phyloP scores from a whole-genome alignment of 2,113 vertebrate species.

The Origma solitaria region DNA sequence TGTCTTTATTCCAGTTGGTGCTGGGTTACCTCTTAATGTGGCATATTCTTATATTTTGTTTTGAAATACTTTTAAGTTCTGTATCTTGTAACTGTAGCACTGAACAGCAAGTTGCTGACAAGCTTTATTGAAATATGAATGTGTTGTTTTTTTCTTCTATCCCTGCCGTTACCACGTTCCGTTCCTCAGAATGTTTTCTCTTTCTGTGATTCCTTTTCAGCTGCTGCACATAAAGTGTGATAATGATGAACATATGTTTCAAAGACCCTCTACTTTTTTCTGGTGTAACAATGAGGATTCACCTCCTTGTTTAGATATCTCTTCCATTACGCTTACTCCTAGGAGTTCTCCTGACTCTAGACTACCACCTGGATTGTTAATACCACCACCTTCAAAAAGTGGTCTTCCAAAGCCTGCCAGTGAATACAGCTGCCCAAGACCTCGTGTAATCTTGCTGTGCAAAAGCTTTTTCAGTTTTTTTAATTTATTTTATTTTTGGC shows the following conservation, averaged over 20 bases:
- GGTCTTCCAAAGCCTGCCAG: slow-evolving; percentile 75
- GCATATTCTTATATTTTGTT: background rate
- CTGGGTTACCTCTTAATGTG: background rate
- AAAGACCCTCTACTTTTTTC: slow-evolving; percentile 85
- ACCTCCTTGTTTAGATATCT: slow-evolving; percentile 87
- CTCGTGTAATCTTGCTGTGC: slow-evolving; percentile 77
- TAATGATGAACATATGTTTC: slow-evolving; percentile 80
- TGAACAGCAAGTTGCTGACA: background rate
- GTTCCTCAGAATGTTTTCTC: slow-evolving; percentile 60
- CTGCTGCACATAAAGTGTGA: slow-evolving; percentile 81
- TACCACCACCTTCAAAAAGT: slow-evolving; percentile 82
- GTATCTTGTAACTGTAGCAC: background rate
- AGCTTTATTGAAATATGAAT: background rate
- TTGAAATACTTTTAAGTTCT: background rate
- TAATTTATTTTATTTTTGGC: background rate
- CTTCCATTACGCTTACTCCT: slow-evolving; percentile 87
- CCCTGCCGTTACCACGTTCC: background rate
- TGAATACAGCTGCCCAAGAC: slow-evolving; percentile 82
- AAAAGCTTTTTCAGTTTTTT: background rate
- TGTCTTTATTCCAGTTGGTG: background rate
- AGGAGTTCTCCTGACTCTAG: slow-evolving; percentile 88
- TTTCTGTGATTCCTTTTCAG: slow-evolving; percentile 80
- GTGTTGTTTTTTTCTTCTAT: background rate
- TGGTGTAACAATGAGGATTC: slow-evolving; percentile 84
- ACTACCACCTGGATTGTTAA: slow-evolving; percentile 81